Conservation (phyloP, 2,888 invertebrate species). For the Dynastes hyllus region DNA sequence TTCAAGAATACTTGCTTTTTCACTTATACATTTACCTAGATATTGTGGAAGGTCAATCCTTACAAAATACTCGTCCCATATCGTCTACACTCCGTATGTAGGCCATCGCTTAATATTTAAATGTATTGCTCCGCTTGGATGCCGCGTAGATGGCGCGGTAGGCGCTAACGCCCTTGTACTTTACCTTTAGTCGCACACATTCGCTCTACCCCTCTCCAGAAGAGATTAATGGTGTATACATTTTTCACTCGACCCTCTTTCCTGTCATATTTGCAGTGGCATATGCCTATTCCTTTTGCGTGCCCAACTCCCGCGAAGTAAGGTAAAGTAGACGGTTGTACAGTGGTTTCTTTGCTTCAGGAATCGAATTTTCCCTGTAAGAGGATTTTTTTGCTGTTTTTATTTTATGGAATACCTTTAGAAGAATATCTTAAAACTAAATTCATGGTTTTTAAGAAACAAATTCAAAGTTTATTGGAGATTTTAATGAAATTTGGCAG, state of each 20-base stretch:
- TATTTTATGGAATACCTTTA: no score
- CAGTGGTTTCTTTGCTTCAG: neutral
- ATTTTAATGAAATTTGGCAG: no score
- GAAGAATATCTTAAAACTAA: no score
- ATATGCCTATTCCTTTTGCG: conserved; percentile 30
- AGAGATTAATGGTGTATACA: conserved; percentile 48
- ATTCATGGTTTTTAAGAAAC: no score
- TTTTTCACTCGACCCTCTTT: conserved; percentile 48
- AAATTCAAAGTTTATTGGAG: no score
- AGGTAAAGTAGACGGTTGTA: neutral
- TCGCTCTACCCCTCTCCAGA: no score
- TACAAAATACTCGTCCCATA: neutral
- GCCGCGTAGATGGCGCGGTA: neutral
- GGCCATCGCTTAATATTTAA: conserved; percentile 33
- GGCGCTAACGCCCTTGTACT: neutral
- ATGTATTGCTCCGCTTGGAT: conserved; percentile 34
- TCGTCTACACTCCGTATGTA: neutral
- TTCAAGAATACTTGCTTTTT: no score
- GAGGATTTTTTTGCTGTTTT: no score
- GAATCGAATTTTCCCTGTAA: neutral
- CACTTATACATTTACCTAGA: no score
- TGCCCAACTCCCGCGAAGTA: neutral
- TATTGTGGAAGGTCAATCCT: no score
- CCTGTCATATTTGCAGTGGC: conserved; percentile 45
- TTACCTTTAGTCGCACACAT: neutral